Evolutionary conservation across 2,888 invertebrate species (phyloP), one percentile per base, ranked within the genome.

Genomic region (Cephus runcator): DNA sequence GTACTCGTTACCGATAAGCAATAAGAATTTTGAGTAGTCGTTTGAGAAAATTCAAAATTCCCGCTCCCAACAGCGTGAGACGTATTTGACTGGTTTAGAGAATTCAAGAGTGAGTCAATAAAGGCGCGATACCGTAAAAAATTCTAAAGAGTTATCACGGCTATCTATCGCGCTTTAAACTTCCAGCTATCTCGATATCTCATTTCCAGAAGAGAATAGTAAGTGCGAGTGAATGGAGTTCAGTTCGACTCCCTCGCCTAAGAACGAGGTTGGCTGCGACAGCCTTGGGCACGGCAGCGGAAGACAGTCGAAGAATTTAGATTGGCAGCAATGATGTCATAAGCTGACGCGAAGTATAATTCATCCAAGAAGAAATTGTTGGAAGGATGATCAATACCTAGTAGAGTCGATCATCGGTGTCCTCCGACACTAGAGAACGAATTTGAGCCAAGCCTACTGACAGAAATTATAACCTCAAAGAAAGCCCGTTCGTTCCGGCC

Each of bases 181-280:
- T 6, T 56, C 23, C 23, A 23, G 9, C 6, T 23, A 56, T 30
- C 71, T 23, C 34, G 71, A 34, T 11, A 23, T 71, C 71, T 71
- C 71, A 34, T 33, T 30, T 30, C 11, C 71, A 71, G 23, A 71
- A 71, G 71, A 71, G 71, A 71, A 71, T 34, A 71, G 34, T 71
- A 34, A 71, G 71, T 34, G 15, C 71, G 71, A 71, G 71, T 30
- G 71, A 71, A 71, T 71, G 71, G 71, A 71, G n/a, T 71, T 23
- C 12, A 23, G 6, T 30, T 34, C 71, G 31, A 31, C 30, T 71
- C 23, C 6, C 23, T 56, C 56, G 56, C 0, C 56, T 23, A 56
- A 23, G 56, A 56, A 15, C 56, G 56, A 56, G 56, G 56, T 56
- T 56, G 56, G 71, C 31, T 31, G 30, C 31, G 34, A 34, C 71